Evolutionary conservation across 2,797 vertebrate species (phyloP), one percentile per base, ranked within the genome.

Genomic region (Tinamus major): DNA sequence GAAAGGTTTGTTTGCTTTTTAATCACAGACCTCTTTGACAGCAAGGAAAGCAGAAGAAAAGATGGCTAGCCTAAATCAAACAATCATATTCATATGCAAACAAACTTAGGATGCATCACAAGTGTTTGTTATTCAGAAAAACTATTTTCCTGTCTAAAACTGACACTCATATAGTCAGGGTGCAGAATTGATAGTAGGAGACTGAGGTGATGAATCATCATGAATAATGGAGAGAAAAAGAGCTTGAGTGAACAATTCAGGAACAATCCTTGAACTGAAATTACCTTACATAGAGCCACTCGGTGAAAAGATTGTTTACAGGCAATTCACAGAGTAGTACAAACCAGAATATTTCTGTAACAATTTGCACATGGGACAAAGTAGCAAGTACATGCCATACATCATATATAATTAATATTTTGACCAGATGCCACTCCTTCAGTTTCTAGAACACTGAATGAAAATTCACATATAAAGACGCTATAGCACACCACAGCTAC

Each of bases 131-230:
- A 69, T n/a, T 42, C n/a, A 33, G 20, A 10, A 86, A 44, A 86
- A 62, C 9, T 80, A 29, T 80, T 89, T 89, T 90, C 48, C 44
- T 69, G 29, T 51, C 83, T 78, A 82, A 94, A 85, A 75, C 31
- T 87, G 88, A 64, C 37, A 37, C 4, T 56, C 41, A 82, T 13
- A 42, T 27, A 63, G 13, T 55, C 33, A 63, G 17, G 13, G 23
- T 81, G 35, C 71, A 31, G 15, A 90, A 80, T 65, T 8, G 61
- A 72, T 31, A 10, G 23, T 23, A 83, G 49, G 55, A 85, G 59
- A 80, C 49, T 72, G 65, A 90, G 49, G 69, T 83, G 55, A 67
- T 87, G 65, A 75, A 90, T 95, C 76, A 83, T 39, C 46, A 63
- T 53, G 72, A 93, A 83, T 71, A 93, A 92, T 41, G 20, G 13